Base-by-base conservation (phyloP, 2,888 invertebrate species). In the Spatulosminthurus flaviceps region DNA sequence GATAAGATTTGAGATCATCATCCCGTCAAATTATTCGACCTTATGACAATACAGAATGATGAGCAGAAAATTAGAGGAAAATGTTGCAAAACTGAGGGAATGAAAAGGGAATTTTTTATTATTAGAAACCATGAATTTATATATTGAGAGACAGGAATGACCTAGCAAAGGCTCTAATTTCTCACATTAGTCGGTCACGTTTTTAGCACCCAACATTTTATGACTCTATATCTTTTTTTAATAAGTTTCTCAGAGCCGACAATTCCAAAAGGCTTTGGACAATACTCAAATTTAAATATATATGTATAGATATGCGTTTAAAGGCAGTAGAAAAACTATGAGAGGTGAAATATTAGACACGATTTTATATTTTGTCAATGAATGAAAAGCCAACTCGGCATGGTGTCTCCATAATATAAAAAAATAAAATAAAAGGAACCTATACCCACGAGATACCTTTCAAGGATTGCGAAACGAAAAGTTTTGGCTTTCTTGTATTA, bases 201-300 rank as follows among this genome's bases (percentile, higher is more conserved):
- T 41, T n/a, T 75, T 75, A 73, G 29, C 73, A 73, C 73, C 43
- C 73, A 73, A 26, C 73, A 60, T 28, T 28, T 29, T n/a, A n/a
- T n/a, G n/a, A n/a, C n/a, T n/a, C n/a, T n/a, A n/a, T n/a, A n/a
- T n/a, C n/a, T n/a, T 41, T 34, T 64, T 24, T 41, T 34, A 60
- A 41, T 21, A 43, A 42, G 22, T 42, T 72, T 51, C 7, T 64
- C 64, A 73, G 51, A 41, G 73, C 51, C 73, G 75, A 61, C 75
- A 24, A 43, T 13, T 1, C 11, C 29, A 24, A 26, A 5, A 24
- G 66, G 1, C 13, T n/a, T 24, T 22, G 1, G 22, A 11, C 1
- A 9, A 71, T 71, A 13, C 41, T 28, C 29, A 42, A 13, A 7
- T 7, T 9, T 13, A 41, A 41, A n/a, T n/a, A n/a, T n/a, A n/a